These are phyloP conservation scores for Telmatherina bonti DNA, from an alignment of 2,797 vertebrate species.

Conservation along the genomic window DNA sequence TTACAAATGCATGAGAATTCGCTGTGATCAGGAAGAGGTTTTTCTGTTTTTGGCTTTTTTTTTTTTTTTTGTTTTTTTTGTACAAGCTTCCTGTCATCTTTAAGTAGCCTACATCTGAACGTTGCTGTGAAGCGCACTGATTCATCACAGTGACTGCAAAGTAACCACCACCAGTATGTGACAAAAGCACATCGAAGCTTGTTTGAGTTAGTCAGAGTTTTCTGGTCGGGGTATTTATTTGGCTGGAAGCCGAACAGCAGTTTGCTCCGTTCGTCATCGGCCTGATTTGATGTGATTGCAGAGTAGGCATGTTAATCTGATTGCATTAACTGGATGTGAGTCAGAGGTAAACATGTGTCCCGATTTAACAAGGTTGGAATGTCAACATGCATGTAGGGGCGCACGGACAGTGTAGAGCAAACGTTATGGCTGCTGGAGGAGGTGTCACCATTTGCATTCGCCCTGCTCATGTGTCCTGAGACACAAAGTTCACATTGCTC, in stretches of 20 bases:
- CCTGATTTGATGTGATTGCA: conserved; percentile 59
- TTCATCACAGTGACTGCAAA: not conserved
- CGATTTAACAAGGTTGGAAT: conserved; percentile 25
- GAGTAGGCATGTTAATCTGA: conserved; percentile 50
- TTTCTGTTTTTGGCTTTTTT: conserved; percentile 11
- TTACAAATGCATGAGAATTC: conserved; percentile 16
- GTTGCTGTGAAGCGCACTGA: not conserved
- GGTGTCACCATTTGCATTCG: conserved; percentile 38
- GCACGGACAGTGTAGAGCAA: conserved; percentile 22
- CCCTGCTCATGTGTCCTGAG: conserved; percentile 38
- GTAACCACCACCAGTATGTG: conserved; percentile 5
- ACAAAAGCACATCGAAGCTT: conserved; percentile 42
- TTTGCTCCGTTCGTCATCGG: conserved; percentile 37
- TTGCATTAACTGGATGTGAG: conserved; percentile 65
- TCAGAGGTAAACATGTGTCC: conserved; percentile 57
- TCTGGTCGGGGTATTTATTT: conserved; percentile 45
- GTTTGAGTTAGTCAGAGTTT: conserved; percentile 42
- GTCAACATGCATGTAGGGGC: conserved; percentile 39
- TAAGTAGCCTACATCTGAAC: conserved; percentile 23
- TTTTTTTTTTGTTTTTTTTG: conserved; percentile 9
- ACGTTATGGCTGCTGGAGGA: conserved; percentile 26
- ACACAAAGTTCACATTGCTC: conserved; percentile 57
- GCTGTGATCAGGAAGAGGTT: not conserved
- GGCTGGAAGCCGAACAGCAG: conserved; percentile 42
- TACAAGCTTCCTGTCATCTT: conserved; percentile 42